These are phyloP conservation scores for Apoda limacodes DNA, from an alignment of 2,888 invertebrate species.

Conservation along the genomic window DNA sequence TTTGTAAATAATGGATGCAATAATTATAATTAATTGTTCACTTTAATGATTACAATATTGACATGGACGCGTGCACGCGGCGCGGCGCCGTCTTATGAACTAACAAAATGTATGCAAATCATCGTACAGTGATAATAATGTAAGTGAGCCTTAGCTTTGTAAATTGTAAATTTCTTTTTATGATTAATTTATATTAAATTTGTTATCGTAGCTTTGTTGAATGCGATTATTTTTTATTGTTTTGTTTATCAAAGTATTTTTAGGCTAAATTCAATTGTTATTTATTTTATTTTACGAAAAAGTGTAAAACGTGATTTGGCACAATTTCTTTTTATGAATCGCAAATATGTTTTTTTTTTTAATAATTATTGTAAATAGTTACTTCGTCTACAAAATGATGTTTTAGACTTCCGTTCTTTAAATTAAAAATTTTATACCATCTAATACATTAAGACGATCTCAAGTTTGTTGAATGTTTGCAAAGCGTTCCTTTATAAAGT, in stretches of 20 bases:
- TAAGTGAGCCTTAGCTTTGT: constrained; percentile 63
- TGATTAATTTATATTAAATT: constrained; percentile 68
- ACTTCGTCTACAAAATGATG: constrained; percentile 43
- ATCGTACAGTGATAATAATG: constrained; percentile 48
- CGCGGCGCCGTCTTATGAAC: too few relatives aligned
- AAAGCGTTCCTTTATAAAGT: constrained; percentile 70
- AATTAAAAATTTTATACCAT: constrained; percentile 61
- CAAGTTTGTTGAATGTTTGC: constrained; percentile 70
- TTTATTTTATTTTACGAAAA: constrained; percentile 63
- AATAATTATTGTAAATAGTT: constrained; percentile 44
- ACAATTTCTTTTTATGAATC: constrained; percentile 33
- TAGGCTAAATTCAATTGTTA: constrained; percentile 69
- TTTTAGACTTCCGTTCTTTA: constrained; percentile 58
- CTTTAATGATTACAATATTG: constrained; percentile 10
- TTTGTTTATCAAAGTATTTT: constrained; percentile 67
- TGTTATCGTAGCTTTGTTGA: constrained; percentile 69
- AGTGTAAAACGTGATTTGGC: constrained; percentile 61
- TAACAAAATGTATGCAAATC: background rate
- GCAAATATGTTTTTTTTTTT: constrained; percentile 16
- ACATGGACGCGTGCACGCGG: too few relatives aligned
- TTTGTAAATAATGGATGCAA: constrained; percentile 34
- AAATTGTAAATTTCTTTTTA: constrained; percentile 65
- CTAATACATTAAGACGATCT: constrained; percentile 68
- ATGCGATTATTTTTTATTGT: constrained; percentile 70
- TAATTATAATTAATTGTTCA: constrained; percentile 24